Evolutionary conservation across 2,797 vertebrate species (phyloP), one percentile per base, ranked within the genome.

Genomic region (Sparidentex hasta): DNA sequence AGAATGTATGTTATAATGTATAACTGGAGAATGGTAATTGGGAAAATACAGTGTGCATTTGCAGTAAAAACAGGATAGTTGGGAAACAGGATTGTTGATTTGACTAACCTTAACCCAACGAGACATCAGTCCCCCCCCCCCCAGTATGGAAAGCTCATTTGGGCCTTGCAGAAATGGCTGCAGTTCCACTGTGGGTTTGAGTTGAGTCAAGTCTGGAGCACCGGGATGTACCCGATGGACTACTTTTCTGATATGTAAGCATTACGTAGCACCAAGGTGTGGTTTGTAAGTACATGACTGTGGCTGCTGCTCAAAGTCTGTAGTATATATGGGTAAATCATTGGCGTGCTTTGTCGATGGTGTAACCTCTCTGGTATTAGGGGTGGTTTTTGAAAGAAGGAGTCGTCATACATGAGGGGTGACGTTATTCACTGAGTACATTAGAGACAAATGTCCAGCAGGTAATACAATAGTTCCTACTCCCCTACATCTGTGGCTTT

Each of bases 71-170:
- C 23, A 33, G 47, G 11, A 38, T 33, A n/a, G n/a, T n/a, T n/a
- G n/a, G n/a, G n/a, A 71, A 55, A 17, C 23, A 33, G 47, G 11
- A 38, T 33, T 59, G 18, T 62, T 68, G n/a, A 20, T 71, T 57
- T 56, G 56, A 52, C 57, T 67, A 63, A 58, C 29, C 51, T 74
- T 59, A 64, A 51, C 52, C 44, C 29, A 55, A 57, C 25, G 43
- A 48, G 66, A 81, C 74, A 83, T 92, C 89, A 89, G 87, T 85
- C 61, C 81, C 67, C 20, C 63, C 50, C 9, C 89, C 89, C 87
- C 84, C 61, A 3, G 74, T 44, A 86, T 88, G 91, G 88, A 82
- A 89, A 90, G 83, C 84, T 93, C 89, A 85, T 93, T 92, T 90
- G 43, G 82, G 72, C 76, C 80, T 44, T 61, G 74, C 20, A 66